phyloP scores from a whole-genome alignment of 2,888 invertebrate genomes.

The Agriotes lineatus region DNA sequence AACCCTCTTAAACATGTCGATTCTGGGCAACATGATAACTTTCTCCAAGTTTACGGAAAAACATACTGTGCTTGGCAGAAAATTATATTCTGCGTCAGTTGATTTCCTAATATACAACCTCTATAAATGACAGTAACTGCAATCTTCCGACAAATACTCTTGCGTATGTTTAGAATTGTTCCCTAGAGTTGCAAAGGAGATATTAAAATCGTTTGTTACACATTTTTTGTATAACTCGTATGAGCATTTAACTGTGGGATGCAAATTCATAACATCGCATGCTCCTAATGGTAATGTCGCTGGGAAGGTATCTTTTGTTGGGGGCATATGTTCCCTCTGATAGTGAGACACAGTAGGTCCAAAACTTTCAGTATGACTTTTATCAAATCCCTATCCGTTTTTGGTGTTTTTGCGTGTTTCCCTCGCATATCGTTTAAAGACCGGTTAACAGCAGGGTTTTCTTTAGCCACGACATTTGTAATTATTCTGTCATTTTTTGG shows the following conservation, averaged over 20 bases:
- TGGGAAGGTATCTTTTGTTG: too few species aligned
- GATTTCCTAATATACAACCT: not conserved
- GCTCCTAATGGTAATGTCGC: too few species aligned
- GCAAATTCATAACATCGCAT: not conserved
- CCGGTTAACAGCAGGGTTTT: not conserved
- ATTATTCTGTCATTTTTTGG: not conserved
- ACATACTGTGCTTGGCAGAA: slow-evolving; percentile 1
- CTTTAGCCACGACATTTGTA: not conserved
- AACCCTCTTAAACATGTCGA: not conserved
- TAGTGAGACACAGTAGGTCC: too few species aligned
- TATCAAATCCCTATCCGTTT: too few species aligned
- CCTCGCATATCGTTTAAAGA: too few species aligned
- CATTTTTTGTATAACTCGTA: not conserved
- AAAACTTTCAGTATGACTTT: too few species aligned
- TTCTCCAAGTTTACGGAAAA: too few species aligned
- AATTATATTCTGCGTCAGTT: too few species aligned
- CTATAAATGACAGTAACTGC: too few species aligned
- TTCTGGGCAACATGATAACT: too few species aligned
- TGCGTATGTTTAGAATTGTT: not conserved
- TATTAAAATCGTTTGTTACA: not conserved
- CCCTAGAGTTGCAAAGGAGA: not conserved
- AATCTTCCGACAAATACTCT: not conserved
- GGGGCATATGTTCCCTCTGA: too few species aligned
- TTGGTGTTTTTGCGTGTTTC: too few species aligned
- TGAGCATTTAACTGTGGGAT: not conserved